A percentile compares a stretch with the other conserved stretches of the same genome.
These are phyloP conservation scores for Ceryle rudis DNA, from an alignment of 2,797 vertebrate genomes.

Conservation along the genomic window DNA sequence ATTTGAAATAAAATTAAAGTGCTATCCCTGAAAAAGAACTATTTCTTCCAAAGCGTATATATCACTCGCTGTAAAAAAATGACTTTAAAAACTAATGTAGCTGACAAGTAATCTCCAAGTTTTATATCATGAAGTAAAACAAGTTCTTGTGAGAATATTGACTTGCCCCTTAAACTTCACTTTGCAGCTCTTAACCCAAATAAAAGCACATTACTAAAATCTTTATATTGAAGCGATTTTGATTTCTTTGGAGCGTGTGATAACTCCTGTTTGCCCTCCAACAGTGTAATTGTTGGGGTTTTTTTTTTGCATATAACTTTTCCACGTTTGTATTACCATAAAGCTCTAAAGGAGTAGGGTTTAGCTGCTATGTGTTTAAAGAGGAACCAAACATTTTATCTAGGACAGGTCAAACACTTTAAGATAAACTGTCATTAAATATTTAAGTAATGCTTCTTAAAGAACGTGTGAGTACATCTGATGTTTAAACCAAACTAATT, in stretches of 20 bases:
- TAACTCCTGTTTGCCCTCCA: not conserved
- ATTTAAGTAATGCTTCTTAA: not conserved
- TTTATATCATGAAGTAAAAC: constrained; percentile 23
- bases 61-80: not conserved
- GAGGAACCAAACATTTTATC: not conserved
- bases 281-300: not conserved
- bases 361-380: not conserved
- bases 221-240: not conserved
- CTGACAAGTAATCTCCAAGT: constrained; percentile 18
- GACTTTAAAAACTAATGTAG: not conserved
- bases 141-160: constrained; percentile 14
- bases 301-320: not conserved
- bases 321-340: not conserved
- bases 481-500: not conserved
- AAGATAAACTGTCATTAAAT: not conserved
- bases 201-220: not conserved
- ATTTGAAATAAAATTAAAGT: constrained; percentile 30
- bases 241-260: not conserved
- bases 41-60: not conserved
- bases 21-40: not conserved
- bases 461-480: not conserved
- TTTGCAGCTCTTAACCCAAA: not conserved
- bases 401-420: not conserved
- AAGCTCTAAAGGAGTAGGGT: not conserved
- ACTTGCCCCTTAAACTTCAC: not conserved